Conservation (phyloP, 2,888 invertebrate genomes). For the Villa cingulata region DNA sequence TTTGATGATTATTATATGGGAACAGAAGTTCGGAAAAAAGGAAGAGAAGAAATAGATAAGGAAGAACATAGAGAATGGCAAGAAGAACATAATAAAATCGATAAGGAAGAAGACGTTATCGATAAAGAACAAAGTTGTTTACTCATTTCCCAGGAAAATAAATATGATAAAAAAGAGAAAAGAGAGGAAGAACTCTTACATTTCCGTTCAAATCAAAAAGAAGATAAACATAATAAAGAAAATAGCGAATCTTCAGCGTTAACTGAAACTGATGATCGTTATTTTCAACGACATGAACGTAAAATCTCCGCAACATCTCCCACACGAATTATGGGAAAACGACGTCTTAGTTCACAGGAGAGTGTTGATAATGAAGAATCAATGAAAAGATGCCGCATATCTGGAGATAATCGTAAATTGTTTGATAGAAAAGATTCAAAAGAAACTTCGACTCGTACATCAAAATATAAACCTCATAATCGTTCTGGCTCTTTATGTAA, state of each 20-base stretch:
- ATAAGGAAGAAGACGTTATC: conserved; percentile 19
- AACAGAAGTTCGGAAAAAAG: conserved; percentile 28
- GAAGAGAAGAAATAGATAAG: conserved; percentile 21
- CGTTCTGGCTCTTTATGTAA: conserved; percentile 10
- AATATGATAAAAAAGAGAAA: conserved; percentile 27
- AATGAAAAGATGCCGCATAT: conserved; percentile 47
- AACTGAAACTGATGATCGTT: background rate
- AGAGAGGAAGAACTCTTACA: conserved; percentile 1
- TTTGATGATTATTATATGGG: conserved; percentile 21
- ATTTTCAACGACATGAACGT: conserved; percentile 12
- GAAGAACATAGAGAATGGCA: conserved; percentile 20
- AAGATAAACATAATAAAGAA: conserved; percentile 21
- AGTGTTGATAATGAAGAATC: conserved; percentile 36
- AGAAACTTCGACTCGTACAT: conserved; percentile 39
- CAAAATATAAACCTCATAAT: conserved; percentile 24
- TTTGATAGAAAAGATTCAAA: conserved; percentile 56
- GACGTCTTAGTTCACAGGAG: conserved; percentile 68
- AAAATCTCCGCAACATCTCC: conserved; percentile 7
- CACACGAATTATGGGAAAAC: conserved; percentile 36
- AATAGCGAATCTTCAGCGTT: conserved; percentile 14
- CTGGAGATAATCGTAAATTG: conserved; percentile 39
- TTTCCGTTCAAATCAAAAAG: conserved; percentile 12
- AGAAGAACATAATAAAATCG: conserved; percentile 28
- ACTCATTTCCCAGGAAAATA: conserved; percentile 25
- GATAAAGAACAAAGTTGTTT: background rate